These are phyloP conservation scores for Staurois parvus DNA, from an alignment of 2,797 vertebrate genomes.

Conservation along the genomic window DNA sequence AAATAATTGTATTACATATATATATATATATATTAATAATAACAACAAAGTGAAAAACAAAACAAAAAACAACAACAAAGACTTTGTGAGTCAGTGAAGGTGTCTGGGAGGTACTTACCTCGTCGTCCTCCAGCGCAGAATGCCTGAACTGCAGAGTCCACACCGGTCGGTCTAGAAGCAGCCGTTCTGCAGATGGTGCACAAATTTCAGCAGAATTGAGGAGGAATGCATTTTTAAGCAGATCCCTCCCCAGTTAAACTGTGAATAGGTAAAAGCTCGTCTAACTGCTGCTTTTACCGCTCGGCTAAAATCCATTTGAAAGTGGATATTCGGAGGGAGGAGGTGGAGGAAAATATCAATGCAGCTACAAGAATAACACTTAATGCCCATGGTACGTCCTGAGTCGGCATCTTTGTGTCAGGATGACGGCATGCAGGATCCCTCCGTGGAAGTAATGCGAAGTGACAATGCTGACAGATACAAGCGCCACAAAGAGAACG, in stretches of 20 bases:
- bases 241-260: conserved; percentile 42
- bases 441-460: conserved; percentile 6
- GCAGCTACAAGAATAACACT: conserved; percentile 65
- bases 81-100: not conserved
- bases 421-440: conserved; percentile 14
- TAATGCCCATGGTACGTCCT: conserved; percentile 64
- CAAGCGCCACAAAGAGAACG: conserved; percentile 15
- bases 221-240: conserved; percentile 45
- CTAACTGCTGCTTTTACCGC: conserved; percentile 7
- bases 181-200: conserved; percentile 47
- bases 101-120: not conserved
- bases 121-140: not conserved
- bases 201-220: conserved; percentile 4
- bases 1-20: too few species aligned
- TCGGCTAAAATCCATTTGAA: conserved; percentile 50
- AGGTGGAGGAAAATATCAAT: conserved; percentile 24
- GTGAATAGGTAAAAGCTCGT: conserved; percentile 46
- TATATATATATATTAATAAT: too few species aligned
- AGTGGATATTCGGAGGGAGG: conserved; percentile 32
- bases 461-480: conserved; percentile 36
- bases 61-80: not conserved
- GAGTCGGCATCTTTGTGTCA: conserved; percentile 72
- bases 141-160: not conserved
- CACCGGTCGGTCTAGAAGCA: conserved; percentile 2
- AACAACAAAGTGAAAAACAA: too few species aligned